A percentile compares a stretch with the other conserved stretches of the same genome.
These are phyloP conservation scores for Chaetogeoica ovagalla DNA, from an alignment of 2,888 invertebrate genomes.

Conservation along the genomic window DNA sequence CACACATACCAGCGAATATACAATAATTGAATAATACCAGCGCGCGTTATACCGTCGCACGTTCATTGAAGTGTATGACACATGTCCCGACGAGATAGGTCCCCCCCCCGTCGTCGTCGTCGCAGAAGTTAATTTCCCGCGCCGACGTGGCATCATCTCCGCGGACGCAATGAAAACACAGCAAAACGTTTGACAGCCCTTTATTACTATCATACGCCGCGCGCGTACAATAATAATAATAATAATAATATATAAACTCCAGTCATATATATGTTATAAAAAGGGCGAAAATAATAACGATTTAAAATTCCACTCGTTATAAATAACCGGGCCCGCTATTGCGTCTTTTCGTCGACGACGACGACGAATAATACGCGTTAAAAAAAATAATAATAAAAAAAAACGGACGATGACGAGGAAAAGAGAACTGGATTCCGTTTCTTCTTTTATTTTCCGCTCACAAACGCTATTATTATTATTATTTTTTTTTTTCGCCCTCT, in stretches of 20 bases:
- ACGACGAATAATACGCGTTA: conserved; percentile 2
- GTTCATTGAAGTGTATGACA: conserved; percentile 29
- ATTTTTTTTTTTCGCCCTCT: neutral
- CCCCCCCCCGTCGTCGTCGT: no score
- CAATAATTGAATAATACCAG: no score
- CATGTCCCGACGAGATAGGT: conserved; percentile 21
- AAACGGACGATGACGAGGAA: neutral
- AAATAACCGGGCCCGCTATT: neutral
- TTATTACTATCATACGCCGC: no score
- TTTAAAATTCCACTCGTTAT: conserved; percentile 44
- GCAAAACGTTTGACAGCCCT: neutral
- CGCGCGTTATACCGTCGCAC: neutral
- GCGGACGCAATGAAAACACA: neutral
- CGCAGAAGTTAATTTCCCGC: conserved; percentile 27
- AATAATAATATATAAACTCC: no score
- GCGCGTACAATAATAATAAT: neutral
- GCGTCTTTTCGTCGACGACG: conserved; percentile 26
- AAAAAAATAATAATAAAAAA: no score
- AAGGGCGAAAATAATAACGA: conserved; percentile 4
- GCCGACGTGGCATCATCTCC: neutral
- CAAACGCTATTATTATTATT: no score
- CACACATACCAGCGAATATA: neutral
- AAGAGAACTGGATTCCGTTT: conserved; percentile 32
- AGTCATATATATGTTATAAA: neutral
- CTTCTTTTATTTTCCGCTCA: conserved; percentile 32